A percentile compares a stretch with the other conserved stretches of the same genome.
Evolutionary conservation across 1,140 invertebrate genomes (phyloP).

Genomic region (Littorina saxatilis): DNA sequence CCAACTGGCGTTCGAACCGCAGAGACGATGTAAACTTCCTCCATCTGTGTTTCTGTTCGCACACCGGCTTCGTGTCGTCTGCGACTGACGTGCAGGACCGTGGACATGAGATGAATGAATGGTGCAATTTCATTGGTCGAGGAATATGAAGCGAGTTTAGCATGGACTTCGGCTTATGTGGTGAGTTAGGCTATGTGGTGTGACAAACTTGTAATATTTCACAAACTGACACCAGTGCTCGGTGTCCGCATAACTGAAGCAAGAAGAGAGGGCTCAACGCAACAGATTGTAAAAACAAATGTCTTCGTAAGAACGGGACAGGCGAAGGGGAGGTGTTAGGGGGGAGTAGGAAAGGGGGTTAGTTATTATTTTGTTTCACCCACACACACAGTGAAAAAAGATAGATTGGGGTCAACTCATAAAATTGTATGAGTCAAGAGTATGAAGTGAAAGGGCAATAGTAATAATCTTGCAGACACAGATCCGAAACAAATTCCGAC

Average conservation of each 20-base stretch:
- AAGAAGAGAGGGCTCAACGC: neutral
- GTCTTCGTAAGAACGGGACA: too few relatives aligned
- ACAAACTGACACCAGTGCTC: neutral
- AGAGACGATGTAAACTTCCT: neutral
- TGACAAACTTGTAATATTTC: neutral
- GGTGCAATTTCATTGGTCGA: neutral
- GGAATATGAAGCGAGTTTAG: neutral
- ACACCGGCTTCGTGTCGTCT: neutral
- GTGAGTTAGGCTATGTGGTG: neutral
- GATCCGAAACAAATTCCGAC: too few relatives aligned
- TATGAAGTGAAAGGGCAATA: too few relatives aligned
- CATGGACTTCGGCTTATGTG: neutral
- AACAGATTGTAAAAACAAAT: too few relatives aligned
- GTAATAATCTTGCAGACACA: too few relatives aligned
- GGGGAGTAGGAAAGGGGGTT: too few relatives aligned
- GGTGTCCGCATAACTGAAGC: neutral
- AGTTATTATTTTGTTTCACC: too few relatives aligned
- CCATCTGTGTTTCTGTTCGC: neutral
- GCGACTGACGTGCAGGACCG: neutral
- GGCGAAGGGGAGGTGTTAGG: too few relatives aligned
- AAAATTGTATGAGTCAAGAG: too few relatives aligned
- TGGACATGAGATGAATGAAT: neutral
- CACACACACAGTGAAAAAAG: too few relatives aligned
- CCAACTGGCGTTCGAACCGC: conserved; percentile 12
- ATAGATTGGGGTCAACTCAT: too few relatives aligned